These are phyloP conservation scores for Cataglyphis livida DNA, from an alignment of 2,888 invertebrate genomes.

Conservation along the genomic window DNA sequence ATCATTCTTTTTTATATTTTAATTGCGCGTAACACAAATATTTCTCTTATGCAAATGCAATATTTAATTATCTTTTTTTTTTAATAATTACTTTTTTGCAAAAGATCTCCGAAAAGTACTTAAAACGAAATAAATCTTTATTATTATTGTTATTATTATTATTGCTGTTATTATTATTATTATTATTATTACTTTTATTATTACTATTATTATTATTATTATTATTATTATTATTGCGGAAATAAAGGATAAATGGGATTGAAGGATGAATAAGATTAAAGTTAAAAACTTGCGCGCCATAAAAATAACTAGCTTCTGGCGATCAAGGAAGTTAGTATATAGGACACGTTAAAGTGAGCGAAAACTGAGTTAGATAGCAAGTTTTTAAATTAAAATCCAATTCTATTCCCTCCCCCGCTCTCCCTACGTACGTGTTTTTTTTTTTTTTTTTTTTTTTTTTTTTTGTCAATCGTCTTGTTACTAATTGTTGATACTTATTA, in stretches of 20 bases:
- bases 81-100: background rate
- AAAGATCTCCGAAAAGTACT: background rate
- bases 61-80: background rate
- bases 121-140: background rate
- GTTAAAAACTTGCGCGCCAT: background rate
- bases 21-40: background rate
- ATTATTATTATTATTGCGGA: background rate
- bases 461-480: background rate
- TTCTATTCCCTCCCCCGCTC: background rate
- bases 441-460: conserved; percentile 6
- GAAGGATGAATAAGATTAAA: background rate
- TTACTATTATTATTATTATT: conserved; percentile 8
- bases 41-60: background rate
- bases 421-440: background rate
- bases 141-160: conserved; percentile 11
- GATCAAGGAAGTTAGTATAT: conserved; percentile 2
- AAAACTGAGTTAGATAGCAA: background rate
- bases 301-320: conserved; percentile 30
- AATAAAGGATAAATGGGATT: background rate
- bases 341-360: background rate
- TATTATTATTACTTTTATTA: background rate
- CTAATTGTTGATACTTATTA: conserved; percentile 16
- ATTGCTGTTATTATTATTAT: conserved; percentile 10
- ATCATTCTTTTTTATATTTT: conserved; percentile 17
- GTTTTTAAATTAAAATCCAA: conserved; percentile 38